Conservation (phyloP, 2,888 invertebrate genomes). For the Pollenia labialis region DNA sequence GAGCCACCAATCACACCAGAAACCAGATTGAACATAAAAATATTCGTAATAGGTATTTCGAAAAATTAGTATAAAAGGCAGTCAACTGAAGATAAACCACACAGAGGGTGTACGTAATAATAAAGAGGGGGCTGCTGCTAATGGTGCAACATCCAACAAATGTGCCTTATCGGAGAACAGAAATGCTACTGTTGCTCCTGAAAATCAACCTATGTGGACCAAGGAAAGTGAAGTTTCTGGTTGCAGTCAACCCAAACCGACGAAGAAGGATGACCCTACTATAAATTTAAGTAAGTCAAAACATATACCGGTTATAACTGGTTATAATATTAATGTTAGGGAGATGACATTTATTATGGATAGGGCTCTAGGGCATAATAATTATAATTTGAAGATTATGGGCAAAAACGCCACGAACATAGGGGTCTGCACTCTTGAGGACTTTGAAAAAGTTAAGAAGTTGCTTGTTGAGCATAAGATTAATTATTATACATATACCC, state of each 20-base stretch:
- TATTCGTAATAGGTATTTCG: too few species aligned
- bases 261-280: not conserved
- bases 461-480: not conserved
- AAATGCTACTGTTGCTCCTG: not conserved
- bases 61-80: too few species aligned
- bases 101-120: not conserved
- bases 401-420: not conserved
- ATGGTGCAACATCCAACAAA: not conserved
- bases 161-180: too few species aligned
- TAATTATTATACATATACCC: not conserved
- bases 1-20: too few species aligned
- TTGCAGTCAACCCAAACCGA: not conserved
- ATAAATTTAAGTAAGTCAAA: conserved; percentile 8
- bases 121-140: not conserved
- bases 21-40: too few species aligned
- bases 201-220: not conserved
- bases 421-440: conserved; percentile 12
- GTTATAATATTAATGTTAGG: conserved; percentile 1
- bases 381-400: not conserved
- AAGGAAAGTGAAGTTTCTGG: not conserved
- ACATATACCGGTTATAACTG: not conserved
- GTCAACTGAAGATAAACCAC: too few species aligned
- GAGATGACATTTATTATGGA: not conserved
- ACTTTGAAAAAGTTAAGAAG: not conserved
- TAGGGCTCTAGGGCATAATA: not conserved